phyloP scores from a whole-genome alignment of 2,797 vertebrate species.

The Sebastes vulpes region DNA sequence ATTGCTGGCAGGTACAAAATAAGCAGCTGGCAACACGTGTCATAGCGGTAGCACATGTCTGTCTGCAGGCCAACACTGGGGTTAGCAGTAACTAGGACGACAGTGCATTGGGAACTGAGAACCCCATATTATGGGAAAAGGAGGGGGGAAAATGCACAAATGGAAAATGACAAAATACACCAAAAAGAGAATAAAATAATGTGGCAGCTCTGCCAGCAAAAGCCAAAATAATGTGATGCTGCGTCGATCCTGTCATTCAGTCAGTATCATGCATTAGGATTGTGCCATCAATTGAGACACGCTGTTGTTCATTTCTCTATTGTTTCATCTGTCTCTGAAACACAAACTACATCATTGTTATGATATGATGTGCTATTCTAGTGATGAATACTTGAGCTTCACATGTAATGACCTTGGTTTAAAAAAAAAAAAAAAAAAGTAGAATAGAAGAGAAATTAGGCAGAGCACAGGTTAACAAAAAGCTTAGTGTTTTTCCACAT shows the following conservation, averaged over 20 bases:
- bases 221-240: neutral
- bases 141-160: neutral
- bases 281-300: neutral
- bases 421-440: neutral
- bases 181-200: neutral
- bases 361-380: neutral
- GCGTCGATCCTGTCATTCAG: neutral
- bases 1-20: constrained; percentile 7
- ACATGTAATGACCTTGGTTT: constrained; percentile 1
- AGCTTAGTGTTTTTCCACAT: constrained; percentile 26
- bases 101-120: neutral
- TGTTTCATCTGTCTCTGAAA: neutral
- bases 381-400: neutral
- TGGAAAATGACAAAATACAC: neutral
- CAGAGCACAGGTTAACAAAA: neutral
- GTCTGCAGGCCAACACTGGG: neutral
- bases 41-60: neutral
- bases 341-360: neutral
- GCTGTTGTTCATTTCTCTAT: neutral
- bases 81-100: neutral
- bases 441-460: neutral
- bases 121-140: neutral
- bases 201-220: neutral
- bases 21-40: constrained; percentile 6
- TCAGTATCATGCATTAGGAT: neutral